Evolutionary conservation across 64 coral and sea anemone species (phyloP).

Genomic region (Porites lutea): DNA sequence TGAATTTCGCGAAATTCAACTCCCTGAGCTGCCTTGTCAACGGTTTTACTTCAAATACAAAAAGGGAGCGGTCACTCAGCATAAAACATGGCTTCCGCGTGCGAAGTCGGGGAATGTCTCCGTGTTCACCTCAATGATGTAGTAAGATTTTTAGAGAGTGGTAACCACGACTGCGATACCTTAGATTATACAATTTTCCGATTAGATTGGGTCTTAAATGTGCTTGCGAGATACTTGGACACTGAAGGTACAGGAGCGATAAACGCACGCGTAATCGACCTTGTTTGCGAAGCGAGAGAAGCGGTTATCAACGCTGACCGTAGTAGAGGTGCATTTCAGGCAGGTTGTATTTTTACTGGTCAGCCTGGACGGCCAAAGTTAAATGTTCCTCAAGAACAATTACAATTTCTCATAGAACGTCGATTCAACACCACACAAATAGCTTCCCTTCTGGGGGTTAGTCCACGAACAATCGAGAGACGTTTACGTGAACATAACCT

Average conservation of each 20-base stretch:
- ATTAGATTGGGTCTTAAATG: constrained; percentile 34
- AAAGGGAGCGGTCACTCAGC: background rate
- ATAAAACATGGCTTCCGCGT: background rate
- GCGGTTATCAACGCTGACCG: background rate
- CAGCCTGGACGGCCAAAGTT: constrained; percentile 37
- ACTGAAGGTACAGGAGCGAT: background rate
- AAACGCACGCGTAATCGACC: background rate
- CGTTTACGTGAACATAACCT: constrained; percentile 31
- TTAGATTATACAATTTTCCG: constrained; percentile 33
- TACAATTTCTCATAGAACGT: constrained; percentile 42
- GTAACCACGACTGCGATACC: constrained; percentile 22
- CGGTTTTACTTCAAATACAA: background rate
- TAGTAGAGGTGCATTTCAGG: constrained; percentile 11
- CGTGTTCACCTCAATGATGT: constrained; percentile 19
- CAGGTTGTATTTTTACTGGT: constrained; percentile 34
- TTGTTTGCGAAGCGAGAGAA: constrained; percentile 21
- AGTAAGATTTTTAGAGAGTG: constrained; percentile 21
- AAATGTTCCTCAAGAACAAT: constrained; percentile 39
- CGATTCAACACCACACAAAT: constrained; percentile 34
- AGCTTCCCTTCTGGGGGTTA: constrained; percentile 37
- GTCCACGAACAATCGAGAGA: constrained; percentile 51
- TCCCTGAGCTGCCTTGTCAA: no score
- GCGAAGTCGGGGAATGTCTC: background rate
- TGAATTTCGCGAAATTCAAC: no score
- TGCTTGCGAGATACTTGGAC: background rate